Evolutionary conservation across 2,797 vertebrate genomes (phyloP), one percentile per base, ranked within the genome.

Genomic region (Pantherophis vulpinus): DNA sequence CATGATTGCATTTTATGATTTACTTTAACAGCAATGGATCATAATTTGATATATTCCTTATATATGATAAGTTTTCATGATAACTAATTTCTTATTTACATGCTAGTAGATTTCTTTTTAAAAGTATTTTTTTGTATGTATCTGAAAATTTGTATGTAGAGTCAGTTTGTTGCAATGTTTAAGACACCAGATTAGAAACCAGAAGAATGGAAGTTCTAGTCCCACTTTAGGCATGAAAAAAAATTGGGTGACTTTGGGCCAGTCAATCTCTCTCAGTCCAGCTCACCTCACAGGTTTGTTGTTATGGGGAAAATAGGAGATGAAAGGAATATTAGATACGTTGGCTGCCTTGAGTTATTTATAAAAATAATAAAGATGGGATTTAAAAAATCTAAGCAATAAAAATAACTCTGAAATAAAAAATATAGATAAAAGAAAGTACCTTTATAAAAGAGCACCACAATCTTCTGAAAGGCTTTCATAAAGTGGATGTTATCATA

Each of bases 401-500:
- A 10, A 29, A 74, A 66, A 29, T 42, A 51, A 42, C 10, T 88
- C 42, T 58, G 18, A n/a, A 91, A 87, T 87, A 51, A 91, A 74
- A 86, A 60, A 91, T 58, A 37, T 3, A 70, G 18, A 56, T 61
- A 20, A 56, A 88, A 4, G 14, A 23, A 2, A 79, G 58, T 96
- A 99, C 99, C 98, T 99, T 99, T 99, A 94, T 99, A 99, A 92
- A 99, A 99, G 94, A 99, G 99, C 93, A 99, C 98, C 95, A 99
- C 98, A 51, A 99, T 99, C 98, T 99, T 99, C 96, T 98, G 98
- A 97, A 99, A 99, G 95, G 99, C 98, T 97, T 99, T 99, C 99
- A 99, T 99, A 97, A 99, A 99, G 95, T 99, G 98, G 96, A 99
- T 99, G 97, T 99, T 99, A 97, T 99, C 99, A 0, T 99, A 99